phyloP scores from a whole-genome alignment of 2,888 invertebrate genomes.

The Caenorhabditis macrosperma region DNA sequence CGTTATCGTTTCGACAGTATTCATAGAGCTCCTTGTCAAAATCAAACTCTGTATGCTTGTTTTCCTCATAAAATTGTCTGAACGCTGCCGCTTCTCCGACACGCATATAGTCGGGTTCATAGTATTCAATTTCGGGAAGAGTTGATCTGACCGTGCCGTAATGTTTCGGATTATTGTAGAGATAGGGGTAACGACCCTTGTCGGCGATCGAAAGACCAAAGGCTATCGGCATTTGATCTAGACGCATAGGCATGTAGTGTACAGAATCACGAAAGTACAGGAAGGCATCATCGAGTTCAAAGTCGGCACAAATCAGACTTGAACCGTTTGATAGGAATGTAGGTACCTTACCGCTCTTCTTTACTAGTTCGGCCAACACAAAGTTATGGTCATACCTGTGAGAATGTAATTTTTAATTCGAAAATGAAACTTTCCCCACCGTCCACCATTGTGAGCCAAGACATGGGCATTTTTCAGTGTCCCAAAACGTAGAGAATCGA shows the following conservation, averaged over 20 bases:
- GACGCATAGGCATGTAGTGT: constrained; percentile 1
- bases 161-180: background rate
- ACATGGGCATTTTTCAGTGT: constrained; percentile 1
- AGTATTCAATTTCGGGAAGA: background rate
- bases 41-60: too few relatives aligned
- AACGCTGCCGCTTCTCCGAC: background rate
- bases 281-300: background rate
- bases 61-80: background rate
- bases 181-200: constrained; percentile 7
- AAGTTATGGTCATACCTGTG: too few relatives aligned
- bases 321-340: constrained; percentile 1
- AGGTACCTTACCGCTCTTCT: background rate
- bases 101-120: constrained; percentile 6
- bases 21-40: background rate
- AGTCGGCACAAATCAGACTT: background rate
- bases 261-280: background rate
- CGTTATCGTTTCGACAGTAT: constrained; percentile 7
- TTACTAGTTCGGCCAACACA: too few relatives aligned
- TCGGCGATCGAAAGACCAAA: background rate
- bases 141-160: background rate
- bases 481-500: background rate
- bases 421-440: too few relatives aligned
- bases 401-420: too few relatives aligned
- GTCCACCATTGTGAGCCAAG: constrained; percentile 9
- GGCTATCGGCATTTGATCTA: constrained; percentile 3